Conservation (phyloP, 1,140 invertebrate genomes). For the Eubasilissa regina region DNA sequence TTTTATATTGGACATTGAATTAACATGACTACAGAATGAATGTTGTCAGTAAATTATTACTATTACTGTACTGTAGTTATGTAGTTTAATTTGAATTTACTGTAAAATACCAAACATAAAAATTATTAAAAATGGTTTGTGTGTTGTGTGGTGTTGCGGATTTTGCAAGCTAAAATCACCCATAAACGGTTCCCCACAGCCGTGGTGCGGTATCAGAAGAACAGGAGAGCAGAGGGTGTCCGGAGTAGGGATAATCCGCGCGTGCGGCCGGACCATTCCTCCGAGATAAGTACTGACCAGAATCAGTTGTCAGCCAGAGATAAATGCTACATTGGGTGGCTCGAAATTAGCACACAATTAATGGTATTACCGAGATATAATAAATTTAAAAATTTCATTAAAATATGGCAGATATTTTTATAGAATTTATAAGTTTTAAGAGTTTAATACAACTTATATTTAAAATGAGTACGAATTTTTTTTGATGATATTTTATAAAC, state of each 20-base stretch:
- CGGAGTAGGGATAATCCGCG: conserved; percentile 49
- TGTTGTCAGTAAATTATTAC: no score
- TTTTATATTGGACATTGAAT: no score
- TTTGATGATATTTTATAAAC: background rate
- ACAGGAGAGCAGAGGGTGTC: conserved; percentile 48
- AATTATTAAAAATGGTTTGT: no score
- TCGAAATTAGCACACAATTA: conserved; percentile 10
- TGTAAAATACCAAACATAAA: no score
- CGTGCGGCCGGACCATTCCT: conserved; percentile 57
- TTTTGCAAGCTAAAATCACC: background rate
- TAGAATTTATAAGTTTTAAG: no score
- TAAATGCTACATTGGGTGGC: conserved; percentile 54
- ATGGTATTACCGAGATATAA: no score
- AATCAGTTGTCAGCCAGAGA: conserved; percentile 61
- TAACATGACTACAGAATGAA: no score
- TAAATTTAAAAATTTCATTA: background rate
- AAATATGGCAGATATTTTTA: background rate
- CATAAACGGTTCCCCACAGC: background rate
- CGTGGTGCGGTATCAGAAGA: conserved; percentile 12
- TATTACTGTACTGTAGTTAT: no score
- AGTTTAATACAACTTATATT: no score
- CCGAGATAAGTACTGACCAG: conserved; percentile 60
- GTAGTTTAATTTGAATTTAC: no score
- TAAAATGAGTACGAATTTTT: no score
- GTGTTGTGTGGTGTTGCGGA: no score